Evolutionary conservation across 2,797 vertebrate genomes (phyloP).

Genomic region (Pogoniulus pusillus): DNA sequence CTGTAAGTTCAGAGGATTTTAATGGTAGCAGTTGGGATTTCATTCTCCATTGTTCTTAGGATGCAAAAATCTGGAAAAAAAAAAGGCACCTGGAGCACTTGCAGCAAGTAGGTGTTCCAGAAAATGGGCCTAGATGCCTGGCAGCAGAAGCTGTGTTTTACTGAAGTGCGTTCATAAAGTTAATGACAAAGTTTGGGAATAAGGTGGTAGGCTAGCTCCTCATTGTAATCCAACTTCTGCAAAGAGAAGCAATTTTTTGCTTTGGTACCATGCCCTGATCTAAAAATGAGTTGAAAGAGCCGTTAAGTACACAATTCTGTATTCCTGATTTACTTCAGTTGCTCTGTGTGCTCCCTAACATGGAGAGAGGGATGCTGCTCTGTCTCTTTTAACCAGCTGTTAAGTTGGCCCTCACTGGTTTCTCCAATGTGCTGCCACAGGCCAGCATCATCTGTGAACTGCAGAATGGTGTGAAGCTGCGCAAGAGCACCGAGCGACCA

Average conservation of each 20-base stretch:
- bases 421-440: constrained; percentile 25
- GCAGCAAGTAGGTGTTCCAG: background rate
- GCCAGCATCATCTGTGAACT: constrained; percentile 65
- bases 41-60: background rate
- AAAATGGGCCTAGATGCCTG: background rate
- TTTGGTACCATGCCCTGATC: background rate
- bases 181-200: background rate
- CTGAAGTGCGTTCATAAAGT: background rate
- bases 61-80: background rate
- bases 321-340: background rate
- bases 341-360: background rate
- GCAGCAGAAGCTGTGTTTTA: background rate
- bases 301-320: background rate
- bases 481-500: background rate
- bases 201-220: background rate
- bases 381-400: background rate
- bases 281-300: background rate
- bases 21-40: background rate
- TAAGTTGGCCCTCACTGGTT: background rate
- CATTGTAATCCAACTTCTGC: background rate
- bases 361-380: background rate
- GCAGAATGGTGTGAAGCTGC: constrained; percentile 63
- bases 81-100: background rate
- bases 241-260: background rate
- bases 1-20: background rate